Evolutionary conservation across 2,797 vertebrate genomes (phyloP), one percentile per base, ranked within the genome.

Genomic region (Myotis pilosus): DNA sequence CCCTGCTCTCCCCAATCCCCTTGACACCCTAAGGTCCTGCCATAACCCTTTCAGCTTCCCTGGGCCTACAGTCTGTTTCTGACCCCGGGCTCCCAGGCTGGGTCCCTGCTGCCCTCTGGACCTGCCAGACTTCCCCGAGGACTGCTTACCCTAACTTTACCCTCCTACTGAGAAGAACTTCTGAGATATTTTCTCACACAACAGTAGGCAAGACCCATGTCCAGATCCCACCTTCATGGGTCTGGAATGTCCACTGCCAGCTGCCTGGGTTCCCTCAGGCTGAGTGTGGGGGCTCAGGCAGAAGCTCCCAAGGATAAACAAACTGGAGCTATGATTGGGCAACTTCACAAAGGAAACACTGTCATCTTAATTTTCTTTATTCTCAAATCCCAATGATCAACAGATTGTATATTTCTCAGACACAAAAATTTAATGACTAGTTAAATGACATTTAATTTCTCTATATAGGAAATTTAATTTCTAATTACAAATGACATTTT

Each of bases 371-470:
- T 41, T 80, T n/a, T 74, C 44, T 91, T 84, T 94, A 92, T 47
- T 91, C 87, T 94, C 64, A 89, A 89, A 91, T 80, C 38, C 49
- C 53, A 89, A 49, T 72, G 71, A 75, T 66, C 33, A 85, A 87
- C 17, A 87, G 62, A 85, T 19, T 69, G 11, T 44, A 3, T 83
- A 87, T 82, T 94, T 95, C 79, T 92, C 41, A 83, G 44, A 75
- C 30, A 91, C n/a, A 95, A 84, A 53, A 66, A 33, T 53, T 25
- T 55, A 95, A 87, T 57, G 75, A 57, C 13, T 82, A 93, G 12
- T 49, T 47, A 87, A 15, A 85, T 13, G 75, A 33, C 8, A 92
- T 84, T 93, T 81, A 60, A 51, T 81, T 87, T 92, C 85, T 85
- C 86, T 33, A 69, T 25, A 44, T 17, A 78, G 10, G 69, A 55